phyloP scores from a whole-genome alignment of 2,113 vertebrate species.

The Cervus canadensis region DNA sequence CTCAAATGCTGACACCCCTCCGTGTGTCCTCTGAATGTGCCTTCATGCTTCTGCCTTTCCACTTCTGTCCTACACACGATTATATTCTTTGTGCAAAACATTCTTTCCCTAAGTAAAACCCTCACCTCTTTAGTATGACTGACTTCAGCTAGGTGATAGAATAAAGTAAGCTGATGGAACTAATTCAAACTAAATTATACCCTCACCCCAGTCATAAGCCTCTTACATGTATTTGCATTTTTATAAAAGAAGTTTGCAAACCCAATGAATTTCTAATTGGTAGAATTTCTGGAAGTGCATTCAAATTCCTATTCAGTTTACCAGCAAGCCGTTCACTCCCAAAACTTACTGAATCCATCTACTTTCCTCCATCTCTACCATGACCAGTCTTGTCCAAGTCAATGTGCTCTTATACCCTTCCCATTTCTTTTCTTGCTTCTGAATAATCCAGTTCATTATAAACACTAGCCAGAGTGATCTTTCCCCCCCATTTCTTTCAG shows the following conservation, averaged over 20 bases:
- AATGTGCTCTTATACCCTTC: not conserved
- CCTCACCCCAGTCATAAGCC: constrained; percentile 33
- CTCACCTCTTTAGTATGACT: constrained; percentile 37
- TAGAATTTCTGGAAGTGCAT: constrained; percentile 22
- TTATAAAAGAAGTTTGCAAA: constrained; percentile 45
- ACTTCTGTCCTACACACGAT: not conserved
- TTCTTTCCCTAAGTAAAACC: not conserved
- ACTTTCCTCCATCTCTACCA: not conserved
- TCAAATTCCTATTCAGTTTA: not conserved
- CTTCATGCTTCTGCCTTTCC: not conserved
- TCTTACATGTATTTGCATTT: constrained; percentile 64
- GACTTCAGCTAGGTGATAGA: constrained; percentile 11
- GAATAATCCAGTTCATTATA: not conserved
- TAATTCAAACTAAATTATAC: constrained; percentile 52
- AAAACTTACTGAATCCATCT: not conserved
- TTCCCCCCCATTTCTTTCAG: not conserved
- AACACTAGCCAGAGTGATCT: not conserved
- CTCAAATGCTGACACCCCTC: not conserved
- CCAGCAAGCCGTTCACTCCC: not conserved
- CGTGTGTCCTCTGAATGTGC: not conserved
- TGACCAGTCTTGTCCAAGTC: not conserved
- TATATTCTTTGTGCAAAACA: not conserved
- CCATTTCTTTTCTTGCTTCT: not conserved
- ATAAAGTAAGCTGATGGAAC: constrained; percentile 57
- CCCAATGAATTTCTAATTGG: constrained; percentile 33